Evolutionary conservation across 2,888 invertebrate genomes (phyloP).

Genomic region (Eupithecia exiguata): DNA sequence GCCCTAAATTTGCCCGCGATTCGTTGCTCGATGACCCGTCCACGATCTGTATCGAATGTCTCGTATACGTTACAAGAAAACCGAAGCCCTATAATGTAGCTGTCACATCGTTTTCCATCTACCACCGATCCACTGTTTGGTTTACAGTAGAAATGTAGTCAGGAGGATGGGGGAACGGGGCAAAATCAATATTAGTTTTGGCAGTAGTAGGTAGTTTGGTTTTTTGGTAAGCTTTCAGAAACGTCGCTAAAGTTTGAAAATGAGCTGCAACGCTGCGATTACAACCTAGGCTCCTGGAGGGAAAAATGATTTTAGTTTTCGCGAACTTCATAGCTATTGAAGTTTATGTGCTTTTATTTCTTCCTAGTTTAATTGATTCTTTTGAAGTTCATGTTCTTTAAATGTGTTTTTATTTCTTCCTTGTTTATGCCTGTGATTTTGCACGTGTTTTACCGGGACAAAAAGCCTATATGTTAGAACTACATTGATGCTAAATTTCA

Average conservation of each 20-base stretch:
- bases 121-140: constrained; percentile 46
- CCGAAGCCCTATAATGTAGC: constrained; percentile 64
- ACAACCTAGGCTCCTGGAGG: not conserved
- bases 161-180: constrained; percentile 4
- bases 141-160: constrained; percentile 21
- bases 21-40: constrained; percentile 57
- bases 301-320: not conserved
- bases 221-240: not conserved
- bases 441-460: not conserved
- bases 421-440: too few relatives aligned
- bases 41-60: constrained; percentile 54
- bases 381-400: too few relatives aligned
- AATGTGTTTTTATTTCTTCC: too few relatives aligned
- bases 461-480: not conserved
- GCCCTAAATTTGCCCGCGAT: constrained; percentile 42
- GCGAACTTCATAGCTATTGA: too few relatives aligned
- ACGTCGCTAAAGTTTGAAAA: not conserved
- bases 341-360: too few relatives aligned
- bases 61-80: constrained; percentile 57
- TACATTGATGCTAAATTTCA: not conserved
- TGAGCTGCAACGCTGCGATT: not conserved
- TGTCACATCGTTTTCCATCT: constrained; percentile 62
- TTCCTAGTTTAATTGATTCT: too few relatives aligned
- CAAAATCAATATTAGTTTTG: not conserved
- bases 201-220: not conserved